Evolutionary conservation across 1,140 invertebrate genomes (phyloP), one percentile per base, ranked within the genome.

Genomic region (Stegodyphus mimosarum): DNA sequence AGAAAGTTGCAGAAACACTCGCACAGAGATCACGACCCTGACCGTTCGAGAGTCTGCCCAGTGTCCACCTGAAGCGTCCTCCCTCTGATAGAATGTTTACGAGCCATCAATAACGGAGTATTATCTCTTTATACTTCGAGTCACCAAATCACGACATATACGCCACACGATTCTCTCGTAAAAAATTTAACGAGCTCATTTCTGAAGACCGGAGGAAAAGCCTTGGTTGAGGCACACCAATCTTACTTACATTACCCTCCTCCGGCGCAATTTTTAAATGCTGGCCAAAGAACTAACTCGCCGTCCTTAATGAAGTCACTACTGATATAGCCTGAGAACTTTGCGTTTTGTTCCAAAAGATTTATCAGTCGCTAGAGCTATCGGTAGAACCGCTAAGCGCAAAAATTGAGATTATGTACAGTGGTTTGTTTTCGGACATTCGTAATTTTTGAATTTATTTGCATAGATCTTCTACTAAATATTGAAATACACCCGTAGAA

Each of bases 141-240:
- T 79, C 77, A 55, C 77, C 77, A 70, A 79, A 70, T 79, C 77
- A 70, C 67, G 77, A 70, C 75, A 77, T 18, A 77, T 50, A 77
- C 64, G n/a, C 77, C 11, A 63, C 64, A 79, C 64, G 77, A 69
- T 79, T 66, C 77, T 69, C 64, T 70, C 77, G 77, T 79, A 79
- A 79, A 79, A 79, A 69, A 49, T 79, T 79, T 79, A 79, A 79
- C 77, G 77, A 79, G 64, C 67, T 10, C 13, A 60, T 60, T 60
- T 15, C 15, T 60, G 55, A 15, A 60, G 9, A 60, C 55, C 55
- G 55, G 55, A 9, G 9, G 55, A 15, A 60, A 15, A 9, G 55
- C 55, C 9, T 0, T 2, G 55, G 9, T 9, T 60, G 15, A 11
- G 5, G 9, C 1, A 60, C 9, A 60, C 55, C 55, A 9, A 60